A percentile compares a stretch with the other conserved stretches of the same genome.
Evolutionary conservation across 2,888 invertebrate species (phyloP).

Genomic region (Nymphalis urticae): DNA sequence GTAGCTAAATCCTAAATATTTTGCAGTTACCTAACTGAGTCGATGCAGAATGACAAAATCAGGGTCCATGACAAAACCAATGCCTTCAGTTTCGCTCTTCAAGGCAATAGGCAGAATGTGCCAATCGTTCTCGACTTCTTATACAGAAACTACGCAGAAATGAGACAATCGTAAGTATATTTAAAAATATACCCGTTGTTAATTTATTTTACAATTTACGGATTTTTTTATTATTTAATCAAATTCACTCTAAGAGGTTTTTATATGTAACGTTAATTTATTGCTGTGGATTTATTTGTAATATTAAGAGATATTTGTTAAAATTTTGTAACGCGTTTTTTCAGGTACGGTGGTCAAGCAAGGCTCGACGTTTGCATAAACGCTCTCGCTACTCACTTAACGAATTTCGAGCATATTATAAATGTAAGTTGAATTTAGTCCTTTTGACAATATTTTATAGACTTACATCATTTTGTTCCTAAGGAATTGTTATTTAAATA

Average conservation of each 20-base stretch:
- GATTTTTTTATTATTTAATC: not conserved
- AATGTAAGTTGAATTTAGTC: slow-evolving; percentile 45
- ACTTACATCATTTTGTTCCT: too few relatives aligned
- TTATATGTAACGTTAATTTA: too few relatives aligned
- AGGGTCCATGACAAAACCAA: slow-evolving; percentile 74
- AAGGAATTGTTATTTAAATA: too few relatives aligned
- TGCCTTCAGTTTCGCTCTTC: slow-evolving; percentile 75
- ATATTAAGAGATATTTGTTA: too few relatives aligned
- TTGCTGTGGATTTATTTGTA: too few relatives aligned
- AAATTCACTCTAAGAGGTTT: too few relatives aligned
- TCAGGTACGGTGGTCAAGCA: slow-evolving; percentile 65
- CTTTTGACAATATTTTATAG: too few relatives aligned
- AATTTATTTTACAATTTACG: not conserved
- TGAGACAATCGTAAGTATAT: slow-evolving; percentile 56
- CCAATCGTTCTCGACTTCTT: slow-evolving; percentile 78
- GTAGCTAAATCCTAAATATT: not conserved
- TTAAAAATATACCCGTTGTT: not conserved
- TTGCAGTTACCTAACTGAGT: slow-evolving; percentile 76
- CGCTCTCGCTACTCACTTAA: slow-evolving; percentile 55
- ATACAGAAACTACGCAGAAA: slow-evolving; percentile 49
- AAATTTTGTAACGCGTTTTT: slow-evolving; percentile 5
- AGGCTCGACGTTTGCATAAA: slow-evolving; percentile 58
- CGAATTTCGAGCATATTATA: slow-evolving; percentile 54
- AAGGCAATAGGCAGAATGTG: slow-evolving; percentile 80
- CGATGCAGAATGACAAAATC: slow-evolving; percentile 68